Evolutionary conservation across 2,797 vertebrate genomes (phyloP).

Genomic region (Gymnocypris eckloni): DNA sequence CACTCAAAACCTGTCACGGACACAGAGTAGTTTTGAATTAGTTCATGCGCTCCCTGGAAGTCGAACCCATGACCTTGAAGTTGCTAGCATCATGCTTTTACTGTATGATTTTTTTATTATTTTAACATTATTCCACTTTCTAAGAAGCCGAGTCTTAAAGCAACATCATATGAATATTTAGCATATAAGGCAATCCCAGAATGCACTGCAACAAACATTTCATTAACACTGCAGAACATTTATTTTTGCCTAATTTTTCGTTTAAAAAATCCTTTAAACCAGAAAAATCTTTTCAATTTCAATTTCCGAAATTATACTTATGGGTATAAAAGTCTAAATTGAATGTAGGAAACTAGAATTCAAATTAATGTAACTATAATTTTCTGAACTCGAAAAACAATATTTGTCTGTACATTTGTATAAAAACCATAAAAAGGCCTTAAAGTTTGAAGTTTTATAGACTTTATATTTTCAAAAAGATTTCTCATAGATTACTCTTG

Average conservation of each 20-base stretch:
- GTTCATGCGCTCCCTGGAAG: background rate
- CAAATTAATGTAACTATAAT: background rate
- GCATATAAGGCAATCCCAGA: background rate
- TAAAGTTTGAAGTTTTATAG: no score
- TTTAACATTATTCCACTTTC: background rate
- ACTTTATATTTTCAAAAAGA: no score
- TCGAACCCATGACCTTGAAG: background rate
- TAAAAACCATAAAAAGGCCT: no score
- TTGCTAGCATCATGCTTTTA: no score
- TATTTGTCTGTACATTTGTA: no score
- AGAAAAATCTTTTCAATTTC: background rate
- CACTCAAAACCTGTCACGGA: background rate
- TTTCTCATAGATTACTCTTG: no score
- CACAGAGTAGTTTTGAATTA: background rate
- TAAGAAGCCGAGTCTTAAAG: background rate
- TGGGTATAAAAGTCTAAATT: background rate
- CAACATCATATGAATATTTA: background rate
- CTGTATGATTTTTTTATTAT: background rate
- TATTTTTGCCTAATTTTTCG: no score
- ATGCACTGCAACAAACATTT: background rate
- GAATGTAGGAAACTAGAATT: background rate
- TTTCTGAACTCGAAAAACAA: background rate
- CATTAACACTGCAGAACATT: background rate
- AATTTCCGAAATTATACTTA: background rate
- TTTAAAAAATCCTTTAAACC: background rate